Percentiles rank a stretch among this genome's conserved stretches.
Evolutionary conservation across 2,113 vertebrate genomes (phyloP).

Genomic region (Anolis sagrei): DNA sequence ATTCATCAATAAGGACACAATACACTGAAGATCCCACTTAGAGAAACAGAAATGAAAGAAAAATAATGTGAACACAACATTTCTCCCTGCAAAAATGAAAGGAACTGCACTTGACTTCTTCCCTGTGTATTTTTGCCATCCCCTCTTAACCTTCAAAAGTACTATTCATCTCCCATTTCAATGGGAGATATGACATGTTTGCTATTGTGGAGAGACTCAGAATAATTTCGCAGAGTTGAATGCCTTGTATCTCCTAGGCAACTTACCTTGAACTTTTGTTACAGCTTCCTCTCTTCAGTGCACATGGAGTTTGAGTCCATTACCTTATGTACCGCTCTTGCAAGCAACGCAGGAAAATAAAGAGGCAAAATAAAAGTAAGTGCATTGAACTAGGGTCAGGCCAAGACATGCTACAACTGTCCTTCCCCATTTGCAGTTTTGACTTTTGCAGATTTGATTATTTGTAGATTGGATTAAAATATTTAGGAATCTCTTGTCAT

Average conservation of each 20-base stretch:
- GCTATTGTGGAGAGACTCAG: background rate
- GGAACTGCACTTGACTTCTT: background rate
- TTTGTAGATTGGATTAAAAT: too few relatives aligned
- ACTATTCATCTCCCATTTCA: background rate
- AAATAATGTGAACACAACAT: background rate
- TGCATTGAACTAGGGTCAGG: background rate
- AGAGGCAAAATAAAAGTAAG: background rate
- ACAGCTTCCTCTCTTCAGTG: background rate
- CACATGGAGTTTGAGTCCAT: background rate
- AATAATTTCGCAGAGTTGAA: background rate
- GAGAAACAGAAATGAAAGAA: background rate
- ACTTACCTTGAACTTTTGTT: conserved; percentile 23
- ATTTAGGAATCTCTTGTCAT: background rate
- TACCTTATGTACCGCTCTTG: background rate
- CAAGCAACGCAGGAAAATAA: conserved; percentile 1
- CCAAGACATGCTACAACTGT: too few relatives aligned
- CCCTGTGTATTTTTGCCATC: background rate
- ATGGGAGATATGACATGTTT: background rate
- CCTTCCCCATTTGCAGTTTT: too few relatives aligned
- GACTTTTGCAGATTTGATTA: too few relatives aligned
- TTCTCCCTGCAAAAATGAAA: background rate
- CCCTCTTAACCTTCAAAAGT: background rate
- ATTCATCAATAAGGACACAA: background rate
- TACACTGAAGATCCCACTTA: background rate
- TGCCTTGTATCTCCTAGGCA: conserved; percentile 32